Evolutionary conservation across 2,888 invertebrate genomes (phyloP).

Genomic region (Criorhina ranunculi): DNA sequence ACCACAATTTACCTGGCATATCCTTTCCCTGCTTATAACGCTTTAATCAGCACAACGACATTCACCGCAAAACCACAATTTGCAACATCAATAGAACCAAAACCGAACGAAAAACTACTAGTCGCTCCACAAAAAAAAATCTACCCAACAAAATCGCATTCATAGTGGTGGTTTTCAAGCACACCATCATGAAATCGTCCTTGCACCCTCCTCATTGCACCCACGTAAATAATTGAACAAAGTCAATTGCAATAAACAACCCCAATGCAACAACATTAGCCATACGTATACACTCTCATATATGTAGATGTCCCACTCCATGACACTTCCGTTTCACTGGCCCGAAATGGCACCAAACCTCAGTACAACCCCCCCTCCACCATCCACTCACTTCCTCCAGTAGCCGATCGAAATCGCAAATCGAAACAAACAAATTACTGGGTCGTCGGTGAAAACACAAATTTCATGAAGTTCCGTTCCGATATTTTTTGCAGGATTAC

Average conservation of each 20-base stretch:
- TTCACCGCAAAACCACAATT: slow-evolving; percentile 59
- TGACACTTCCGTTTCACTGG: slow-evolving; percentile 41
- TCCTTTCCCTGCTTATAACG: slow-evolving; percentile 28
- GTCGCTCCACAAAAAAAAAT: not conserved
- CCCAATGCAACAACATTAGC: slow-evolving; percentile 45
- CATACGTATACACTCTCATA: slow-evolving; percentile 13
- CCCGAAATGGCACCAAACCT: slow-evolving; percentile 23
- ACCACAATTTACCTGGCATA: slow-evolving; percentile 40
- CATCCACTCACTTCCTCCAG: not conserved
- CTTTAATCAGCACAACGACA: slow-evolving; percentile 44
- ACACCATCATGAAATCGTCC: not conserved
- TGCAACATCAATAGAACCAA: slow-evolving; percentile 52
- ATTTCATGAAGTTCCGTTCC: slow-evolving; percentile 70
- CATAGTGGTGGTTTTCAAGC: slow-evolving; percentile 22
- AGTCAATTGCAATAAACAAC: slow-evolving; percentile 72
- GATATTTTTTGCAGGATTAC: slow-evolving; percentile 87
- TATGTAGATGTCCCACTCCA: slow-evolving; percentile 13
- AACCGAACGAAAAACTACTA: slow-evolving; percentile 28
- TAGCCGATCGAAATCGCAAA: slow-evolving; percentile 61
- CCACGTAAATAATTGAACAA: slow-evolving; percentile 72
- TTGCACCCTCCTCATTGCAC: not conserved
- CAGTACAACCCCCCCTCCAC: not conserved
- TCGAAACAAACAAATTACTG: slow-evolving; percentile 72
- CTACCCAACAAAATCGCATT: slow-evolving; percentile 46
- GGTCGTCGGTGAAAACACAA: slow-evolving; percentile 61